phyloP scores from a whole-genome alignment of 2,888 invertebrate genomes.

The Nephrotoma appendiculata region DNA sequence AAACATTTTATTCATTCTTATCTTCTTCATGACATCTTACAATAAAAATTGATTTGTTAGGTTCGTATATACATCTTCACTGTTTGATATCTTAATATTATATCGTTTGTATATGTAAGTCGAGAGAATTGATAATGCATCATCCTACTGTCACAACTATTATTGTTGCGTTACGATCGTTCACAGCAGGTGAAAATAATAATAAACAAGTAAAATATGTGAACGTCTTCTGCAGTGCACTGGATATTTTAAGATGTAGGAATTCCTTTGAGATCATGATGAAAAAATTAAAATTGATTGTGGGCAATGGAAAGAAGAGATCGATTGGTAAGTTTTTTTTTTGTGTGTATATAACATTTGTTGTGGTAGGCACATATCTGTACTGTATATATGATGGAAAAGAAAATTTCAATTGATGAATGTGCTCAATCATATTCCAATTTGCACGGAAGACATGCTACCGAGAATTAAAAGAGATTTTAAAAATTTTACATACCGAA shows the following conservation, averaged over 20 bases:
- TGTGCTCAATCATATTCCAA: background rate
- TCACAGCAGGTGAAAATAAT: conserved; percentile 1
- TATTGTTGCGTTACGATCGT: background rate
- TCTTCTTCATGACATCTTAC: background rate
- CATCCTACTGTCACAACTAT: conserved; percentile 1
- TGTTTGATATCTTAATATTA: background rate
- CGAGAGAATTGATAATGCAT: background rate
- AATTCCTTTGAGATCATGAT: background rate
- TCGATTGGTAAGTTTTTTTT: background rate
- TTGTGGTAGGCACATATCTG: background rate
- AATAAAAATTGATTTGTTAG: background rate
- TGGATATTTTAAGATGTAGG: background rate
- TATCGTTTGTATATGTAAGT: background rate
- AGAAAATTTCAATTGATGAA: background rate
- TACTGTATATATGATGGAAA: background rate
- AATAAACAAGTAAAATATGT: background rate
- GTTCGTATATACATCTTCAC: background rate
- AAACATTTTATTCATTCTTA: background rate
- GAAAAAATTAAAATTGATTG: background rate
- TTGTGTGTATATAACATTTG: background rate
- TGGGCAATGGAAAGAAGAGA: background rate
- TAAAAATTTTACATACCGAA: background rate
- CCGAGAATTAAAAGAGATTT: background rate
- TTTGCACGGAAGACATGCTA: background rate
- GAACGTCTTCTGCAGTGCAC: background rate